These are phyloP conservation scores for Abrostola triplasia DNA, from an alignment of 2,888 invertebrate genomes.

Conservation along the genomic window DNA sequence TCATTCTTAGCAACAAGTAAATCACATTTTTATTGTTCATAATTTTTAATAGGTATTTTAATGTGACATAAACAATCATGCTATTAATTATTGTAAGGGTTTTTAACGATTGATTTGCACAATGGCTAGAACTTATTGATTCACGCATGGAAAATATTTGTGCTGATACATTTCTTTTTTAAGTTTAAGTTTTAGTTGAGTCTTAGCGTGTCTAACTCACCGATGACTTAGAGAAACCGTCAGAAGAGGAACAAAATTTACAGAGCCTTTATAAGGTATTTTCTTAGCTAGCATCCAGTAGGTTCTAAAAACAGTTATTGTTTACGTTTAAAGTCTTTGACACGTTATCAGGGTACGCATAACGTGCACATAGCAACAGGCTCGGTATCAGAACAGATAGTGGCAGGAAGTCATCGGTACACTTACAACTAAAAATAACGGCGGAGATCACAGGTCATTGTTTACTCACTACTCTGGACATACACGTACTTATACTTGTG, in stretches of 20 bases:
- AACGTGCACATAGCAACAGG: conserved; percentile 76
- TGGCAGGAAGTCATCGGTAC: conserved; percentile 59
- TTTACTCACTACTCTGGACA: conserved; percentile 54
- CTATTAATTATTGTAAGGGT: no score
- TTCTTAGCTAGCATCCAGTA: neutral
- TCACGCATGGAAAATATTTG: neutral
- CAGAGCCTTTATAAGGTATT: neutral
- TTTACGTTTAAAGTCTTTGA: conserved; percentile 32
- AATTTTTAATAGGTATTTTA: neutral
- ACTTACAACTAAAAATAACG: conserved; percentile 69
- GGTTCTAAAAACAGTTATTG: neutral
- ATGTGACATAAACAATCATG: no score
- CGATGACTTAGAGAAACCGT: no score
- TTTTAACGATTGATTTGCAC: no score
- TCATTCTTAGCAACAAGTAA: conserved; percentile 4
- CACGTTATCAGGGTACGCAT: conserved; percentile 36
- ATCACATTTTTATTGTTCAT: conserved; percentile 1
- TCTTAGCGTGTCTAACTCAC: no score
- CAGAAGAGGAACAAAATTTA: neutral
- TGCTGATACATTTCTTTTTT: no score
- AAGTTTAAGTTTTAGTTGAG: no score
- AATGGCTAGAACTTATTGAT: neutral
- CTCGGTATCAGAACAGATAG: conserved; percentile 49
- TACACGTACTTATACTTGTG: no score
- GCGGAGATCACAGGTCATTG: conserved; percentile 64